Base-by-base conservation (phyloP, 2,888 invertebrate genomes). In the Drosophila merina region DNA sequence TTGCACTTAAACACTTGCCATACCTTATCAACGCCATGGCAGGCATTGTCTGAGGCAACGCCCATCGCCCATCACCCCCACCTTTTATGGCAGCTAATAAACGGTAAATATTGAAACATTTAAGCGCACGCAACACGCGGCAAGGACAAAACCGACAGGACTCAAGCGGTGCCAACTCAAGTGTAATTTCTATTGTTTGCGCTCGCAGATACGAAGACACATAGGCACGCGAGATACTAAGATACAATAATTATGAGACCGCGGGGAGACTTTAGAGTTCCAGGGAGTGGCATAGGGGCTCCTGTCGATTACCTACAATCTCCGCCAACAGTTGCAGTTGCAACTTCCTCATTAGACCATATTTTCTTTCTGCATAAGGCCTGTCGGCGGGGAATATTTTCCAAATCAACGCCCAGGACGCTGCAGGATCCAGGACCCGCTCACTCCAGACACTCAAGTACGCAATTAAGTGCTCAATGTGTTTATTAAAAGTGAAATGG, bases 151-250 rank as follows among this genome's bases (percentile, higher is more conserved):
- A 47, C 33, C 14, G 70, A 40, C 69, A 69, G 49, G 49, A 69
- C 70, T 62, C 52, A 49, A 71, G 71, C 57, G 66, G 74, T 38
- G 77, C 48, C 83, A 76, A 72, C 76, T 77, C 69, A 77, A 83
- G 84, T 83, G 78, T 83, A 77, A 76, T 80, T 80, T 83, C 72
- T 76, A 81, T 84, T 81, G 81, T 84, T 76, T 75, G 68, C 76
- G 69, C 58, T 51, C 50, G 33, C 57, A 63, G 63, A 47, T 38
- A 60, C 51, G 48, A 48, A 36, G 49, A 48, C 42, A 56, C 48
- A 60, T 55, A 50, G 12, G 36, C 69, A 56, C 28, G 26, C 69
- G 36, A 38, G 20, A 51, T 47, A 56, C 40, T 50, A 45, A 56
- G 31, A 57, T 59, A 82, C 73, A 77, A 71, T 64, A 83, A 83